These are phyloP conservation scores for Rapana venosa DNA, from an alignment of 2,888 invertebrate species.

Conservation along the genomic window DNA sequence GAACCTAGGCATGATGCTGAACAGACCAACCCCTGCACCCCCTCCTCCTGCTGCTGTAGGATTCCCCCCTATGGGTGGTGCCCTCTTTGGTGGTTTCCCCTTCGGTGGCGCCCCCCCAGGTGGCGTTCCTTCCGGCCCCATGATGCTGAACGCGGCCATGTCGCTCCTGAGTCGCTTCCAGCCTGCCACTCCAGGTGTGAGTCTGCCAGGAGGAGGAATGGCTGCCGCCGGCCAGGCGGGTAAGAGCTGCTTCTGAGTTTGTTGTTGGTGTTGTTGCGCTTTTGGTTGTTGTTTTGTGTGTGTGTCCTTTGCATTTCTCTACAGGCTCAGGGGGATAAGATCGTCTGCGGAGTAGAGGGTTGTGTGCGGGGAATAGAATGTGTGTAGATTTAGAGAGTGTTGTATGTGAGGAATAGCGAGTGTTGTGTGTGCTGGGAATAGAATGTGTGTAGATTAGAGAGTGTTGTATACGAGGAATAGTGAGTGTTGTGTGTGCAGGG, in stretches of 20 bases:
- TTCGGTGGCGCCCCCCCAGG: not conserved
- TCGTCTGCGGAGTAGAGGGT: no score
- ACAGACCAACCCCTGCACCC: not conserved
- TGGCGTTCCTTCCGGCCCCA: not conserved
- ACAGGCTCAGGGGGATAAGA: no score
- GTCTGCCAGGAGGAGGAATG: not conserved
- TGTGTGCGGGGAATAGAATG: no score
- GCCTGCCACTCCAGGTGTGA: not conserved
- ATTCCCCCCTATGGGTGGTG: not conserved
- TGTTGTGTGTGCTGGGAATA: no score
- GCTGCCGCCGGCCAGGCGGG: not conserved
- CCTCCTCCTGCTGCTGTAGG: not conserved
- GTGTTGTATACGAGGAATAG: no score
- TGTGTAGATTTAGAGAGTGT: no score
- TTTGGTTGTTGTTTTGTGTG: no score
- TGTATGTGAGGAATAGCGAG: no score
- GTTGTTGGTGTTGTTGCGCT: no score
- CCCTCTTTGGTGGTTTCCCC: not conserved
- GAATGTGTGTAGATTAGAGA: no score
- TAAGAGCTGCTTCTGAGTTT: not conserved
- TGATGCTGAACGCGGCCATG: slow-evolving; percentile 18
- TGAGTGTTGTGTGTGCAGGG: no score
- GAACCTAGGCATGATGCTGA: not conserved
- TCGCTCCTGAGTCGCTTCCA: slow-evolving; percentile 11
- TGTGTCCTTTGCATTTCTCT: no score